Evolutionary conservation across 2,113 vertebrate species (phyloP).

Genomic region (Malurus elegans): DNA sequence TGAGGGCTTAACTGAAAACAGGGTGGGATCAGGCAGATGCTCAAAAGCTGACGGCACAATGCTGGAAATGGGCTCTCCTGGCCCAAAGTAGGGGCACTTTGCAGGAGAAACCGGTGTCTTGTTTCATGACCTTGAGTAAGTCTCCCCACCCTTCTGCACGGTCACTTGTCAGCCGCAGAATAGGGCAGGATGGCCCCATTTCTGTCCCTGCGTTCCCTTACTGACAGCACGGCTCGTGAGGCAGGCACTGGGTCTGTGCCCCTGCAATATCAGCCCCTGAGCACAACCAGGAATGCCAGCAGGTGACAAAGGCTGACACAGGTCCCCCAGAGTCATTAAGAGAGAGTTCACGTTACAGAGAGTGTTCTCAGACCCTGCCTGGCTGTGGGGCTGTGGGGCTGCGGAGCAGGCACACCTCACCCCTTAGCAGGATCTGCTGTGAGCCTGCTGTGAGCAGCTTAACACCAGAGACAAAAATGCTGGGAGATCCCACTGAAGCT

Average conservation of each 20-base stretch:
- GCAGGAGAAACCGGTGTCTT: not conserved
- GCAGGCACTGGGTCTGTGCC: accelerated
- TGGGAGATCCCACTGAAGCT: not conserved
- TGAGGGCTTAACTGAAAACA: not conserved
- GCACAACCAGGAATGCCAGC: not conserved
- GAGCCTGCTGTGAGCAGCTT: not conserved
- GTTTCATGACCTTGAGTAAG: not conserved
- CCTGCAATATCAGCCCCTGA: not conserved
- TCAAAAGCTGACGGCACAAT: not conserved
- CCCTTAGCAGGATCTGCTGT: not conserved
- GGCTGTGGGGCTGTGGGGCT: not conserved
- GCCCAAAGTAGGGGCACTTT: not conserved
- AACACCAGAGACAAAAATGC: not conserved
- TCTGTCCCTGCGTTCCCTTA: not conserved
- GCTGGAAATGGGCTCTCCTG: not conserved
- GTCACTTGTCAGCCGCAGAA: not conserved
- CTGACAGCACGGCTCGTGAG: accelerated
- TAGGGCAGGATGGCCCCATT: not conserved
- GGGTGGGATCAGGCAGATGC: not conserved
- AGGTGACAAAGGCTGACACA: not conserved
- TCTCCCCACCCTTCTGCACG: not conserved
- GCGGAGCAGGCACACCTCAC: not conserved
- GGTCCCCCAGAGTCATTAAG: not conserved
- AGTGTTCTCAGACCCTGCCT: not conserved
- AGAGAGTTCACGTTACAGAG: not conserved